A percentile compares a stretch with the other conserved stretches of the same genome.
phyloP scores from a whole-genome alignment of 2,888 invertebrate species.

The Leucophenga montana region DNA sequence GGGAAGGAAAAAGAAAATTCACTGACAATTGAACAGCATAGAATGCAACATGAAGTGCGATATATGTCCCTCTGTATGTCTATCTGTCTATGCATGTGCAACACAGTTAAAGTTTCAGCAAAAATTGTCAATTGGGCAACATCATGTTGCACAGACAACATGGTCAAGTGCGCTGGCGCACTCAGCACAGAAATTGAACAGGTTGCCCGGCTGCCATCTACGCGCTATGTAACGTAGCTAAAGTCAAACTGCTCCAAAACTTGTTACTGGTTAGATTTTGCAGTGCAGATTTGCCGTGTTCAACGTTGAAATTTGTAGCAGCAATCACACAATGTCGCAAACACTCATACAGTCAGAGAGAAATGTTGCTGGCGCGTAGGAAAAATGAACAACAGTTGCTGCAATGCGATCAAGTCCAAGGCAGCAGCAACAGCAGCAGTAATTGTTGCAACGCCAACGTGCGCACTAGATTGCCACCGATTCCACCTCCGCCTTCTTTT shows the following conservation, averaged over 20 bases:
- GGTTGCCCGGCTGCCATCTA: slow-evolving; percentile 53
- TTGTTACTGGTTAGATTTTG: slow-evolving; percentile 49
- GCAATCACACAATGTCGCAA: slow-evolving; percentile 43
- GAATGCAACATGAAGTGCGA: slow-evolving; percentile 13
- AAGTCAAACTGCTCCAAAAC: neutral
- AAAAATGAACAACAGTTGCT: neutral
- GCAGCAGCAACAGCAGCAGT: slow-evolving; percentile 39
- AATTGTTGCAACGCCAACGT: slow-evolving; percentile 61
- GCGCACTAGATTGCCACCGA: neutral
- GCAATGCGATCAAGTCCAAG: slow-evolving; percentile 9
- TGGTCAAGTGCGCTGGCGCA: slow-evolving; percentile 68
- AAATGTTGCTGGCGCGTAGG: slow-evolving; percentile 31
- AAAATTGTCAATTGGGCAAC: slow-evolving; percentile 67
- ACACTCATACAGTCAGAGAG: neutral
- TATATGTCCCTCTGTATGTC: neutral
- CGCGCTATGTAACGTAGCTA: slow-evolving; percentile 28
- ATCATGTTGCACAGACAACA: slow-evolving; percentile 63
- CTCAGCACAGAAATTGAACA: slow-evolving; percentile 21
- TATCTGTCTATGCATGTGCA: neutral
- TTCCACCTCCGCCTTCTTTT: too few relatives aligned
- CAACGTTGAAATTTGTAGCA: slow-evolving; percentile 65
- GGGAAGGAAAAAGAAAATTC: slow-evolving; percentile 26
- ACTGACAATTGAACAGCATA: slow-evolving; percentile 54
- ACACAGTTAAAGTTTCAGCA: slow-evolving; percentile 28
- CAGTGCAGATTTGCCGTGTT: slow-evolving; percentile 57